phyloP scores from a whole-genome alignment of 1,140 invertebrate species.

The Drosophila prosaltans region DNA sequence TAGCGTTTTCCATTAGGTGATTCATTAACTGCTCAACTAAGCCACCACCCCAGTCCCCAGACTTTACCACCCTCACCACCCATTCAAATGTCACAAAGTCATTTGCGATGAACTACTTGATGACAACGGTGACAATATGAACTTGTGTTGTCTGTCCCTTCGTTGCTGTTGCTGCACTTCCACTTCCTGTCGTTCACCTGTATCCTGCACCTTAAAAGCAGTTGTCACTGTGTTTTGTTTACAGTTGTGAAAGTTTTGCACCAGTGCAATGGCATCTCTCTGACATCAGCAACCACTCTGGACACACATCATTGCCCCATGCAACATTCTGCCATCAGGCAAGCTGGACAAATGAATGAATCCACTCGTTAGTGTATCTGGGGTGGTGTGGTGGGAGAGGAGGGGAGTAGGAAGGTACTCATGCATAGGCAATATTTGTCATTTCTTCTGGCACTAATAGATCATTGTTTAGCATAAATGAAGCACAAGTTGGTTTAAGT shows the following conservation, averaged over 20 bases:
- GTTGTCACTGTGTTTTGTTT: conserved; percentile 64
- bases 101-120: conserved; percentile 43
- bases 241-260: conserved; percentile 63
- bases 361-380: conserved; percentile 32
- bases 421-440: conserved; percentile 11
- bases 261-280: conserved; percentile 36
- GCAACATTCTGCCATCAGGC: conserved; percentile 23
- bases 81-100: conserved; percentile 34
- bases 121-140: conserved; percentile 43
- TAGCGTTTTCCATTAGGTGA: conserved; percentile 74
- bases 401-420: neutral
- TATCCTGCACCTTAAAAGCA: conserved; percentile 31
- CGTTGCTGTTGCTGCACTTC: conserved; percentile 45
- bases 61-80: neutral
- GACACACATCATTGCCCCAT: conserved; percentile 34
- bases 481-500: neutral
- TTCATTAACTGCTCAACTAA: conserved; percentile 70
- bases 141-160: neutral
- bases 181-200: conserved; percentile 43
- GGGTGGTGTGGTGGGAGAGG: no score
- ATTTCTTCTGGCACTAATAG: neutral
- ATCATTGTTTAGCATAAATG: neutral
- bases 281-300: conserved; percentile 52
- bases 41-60: neutral
- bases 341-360: conserved; percentile 67